These are phyloP conservation scores for Pandemis corylana DNA, from an alignment of 2,888 invertebrate species.

Conservation along the genomic window DNA sequence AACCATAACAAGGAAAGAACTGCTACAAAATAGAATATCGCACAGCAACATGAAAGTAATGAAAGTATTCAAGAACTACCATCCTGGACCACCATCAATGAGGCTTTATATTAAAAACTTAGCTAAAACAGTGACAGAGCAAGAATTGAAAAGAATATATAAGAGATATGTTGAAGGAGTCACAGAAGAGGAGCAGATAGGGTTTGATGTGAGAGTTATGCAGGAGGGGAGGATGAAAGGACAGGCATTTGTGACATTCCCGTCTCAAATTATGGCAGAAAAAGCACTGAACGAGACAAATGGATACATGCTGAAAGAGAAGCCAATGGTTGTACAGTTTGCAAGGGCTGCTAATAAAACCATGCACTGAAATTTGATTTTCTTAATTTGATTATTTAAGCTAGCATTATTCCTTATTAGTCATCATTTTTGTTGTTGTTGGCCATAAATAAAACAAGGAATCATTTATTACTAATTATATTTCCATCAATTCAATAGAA, in stretches of 20 bases:
- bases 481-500: constrained; percentile 74
- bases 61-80: constrained; percentile 94
- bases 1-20: constrained; percentile 86
- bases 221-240: constrained; percentile 98
- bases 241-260: constrained; percentile 96
- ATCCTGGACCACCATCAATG: constrained; percentile 91
- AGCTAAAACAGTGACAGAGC: constrained; percentile 90
- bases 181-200: constrained; percentile 72
- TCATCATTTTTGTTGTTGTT: no score
- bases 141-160: constrained; percentile 91
- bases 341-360: constrained; percentile 82
- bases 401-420: background rate
- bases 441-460: constrained; percentile 30
- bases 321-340: constrained; percentile 96
- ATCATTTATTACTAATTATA: constrained; percentile 56
- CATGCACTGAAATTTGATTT: constrained; percentile 27
- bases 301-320: constrained; percentile 93
- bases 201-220: constrained; percentile 92
- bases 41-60: constrained; percentile 89
- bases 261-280: constrained; percentile 88
- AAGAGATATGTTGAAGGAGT: constrained; percentile 85
- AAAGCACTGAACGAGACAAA: constrained; percentile 93
- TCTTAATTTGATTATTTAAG: constrained; percentile 8
- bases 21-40: constrained; percentile 88
- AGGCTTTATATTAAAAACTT: constrained; percentile 97